A percentile compares a stretch with the other conserved stretches of the same genome.
phyloP scores from a whole-genome alignment of 1,140 invertebrate species.

The Solen grandis region DNA sequence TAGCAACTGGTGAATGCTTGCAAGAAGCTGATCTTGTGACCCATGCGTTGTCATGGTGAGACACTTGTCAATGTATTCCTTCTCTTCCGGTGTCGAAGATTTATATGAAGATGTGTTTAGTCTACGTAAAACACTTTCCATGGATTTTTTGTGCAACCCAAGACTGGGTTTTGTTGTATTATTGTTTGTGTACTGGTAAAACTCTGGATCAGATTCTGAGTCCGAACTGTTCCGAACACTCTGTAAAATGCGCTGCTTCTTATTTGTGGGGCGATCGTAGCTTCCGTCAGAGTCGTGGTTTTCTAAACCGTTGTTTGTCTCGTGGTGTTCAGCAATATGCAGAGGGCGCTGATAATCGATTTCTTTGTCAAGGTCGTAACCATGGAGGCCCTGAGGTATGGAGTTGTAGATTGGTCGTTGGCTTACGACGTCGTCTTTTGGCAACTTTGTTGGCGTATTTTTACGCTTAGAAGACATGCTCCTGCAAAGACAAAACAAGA shows the following conservation, averaged over 20 bases:
- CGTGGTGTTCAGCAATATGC: slow-evolving; percentile 59
- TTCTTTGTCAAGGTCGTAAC: slow-evolving; percentile 50
- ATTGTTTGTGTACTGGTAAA: slow-evolving; percentile 44
- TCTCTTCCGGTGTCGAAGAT: slow-evolving; percentile 28
- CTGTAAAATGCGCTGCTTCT: slow-evolving; percentile 72
- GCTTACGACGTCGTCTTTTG: slow-evolving; percentile 86
- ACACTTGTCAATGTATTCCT: slow-evolving; percentile 54
- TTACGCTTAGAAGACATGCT: slow-evolving; percentile 97
- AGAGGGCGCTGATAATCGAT: slow-evolving; percentile 53
- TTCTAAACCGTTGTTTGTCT: slow-evolving; percentile 60
- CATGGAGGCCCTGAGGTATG: slow-evolving; percentile 37
- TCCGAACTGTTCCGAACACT: slow-evolving; percentile 67
- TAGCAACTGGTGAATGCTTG: slow-evolving; percentile 70
- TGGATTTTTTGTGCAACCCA: slow-evolving; percentile 85
- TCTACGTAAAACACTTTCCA: slow-evolving; percentile 79
- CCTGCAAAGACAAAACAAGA: slow-evolving; percentile 81
- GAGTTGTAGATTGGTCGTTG: slow-evolving; percentile 55
- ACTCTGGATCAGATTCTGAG: slow-evolving; percentile 86
- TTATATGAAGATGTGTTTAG: slow-evolving; percentile 66
- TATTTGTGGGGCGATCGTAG: slow-evolving; percentile 69
- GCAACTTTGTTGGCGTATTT: slow-evolving; percentile 93
- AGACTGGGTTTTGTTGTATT: slow-evolving; percentile 61
- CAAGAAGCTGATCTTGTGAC: slow-evolving; percentile 33
- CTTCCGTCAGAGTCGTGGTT: slow-evolving; percentile 62
- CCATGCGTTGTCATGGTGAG: slow-evolving; percentile 38